Conservation (phyloP, 2,888 invertebrate genomes). For the Acleris sparsana region DNA sequence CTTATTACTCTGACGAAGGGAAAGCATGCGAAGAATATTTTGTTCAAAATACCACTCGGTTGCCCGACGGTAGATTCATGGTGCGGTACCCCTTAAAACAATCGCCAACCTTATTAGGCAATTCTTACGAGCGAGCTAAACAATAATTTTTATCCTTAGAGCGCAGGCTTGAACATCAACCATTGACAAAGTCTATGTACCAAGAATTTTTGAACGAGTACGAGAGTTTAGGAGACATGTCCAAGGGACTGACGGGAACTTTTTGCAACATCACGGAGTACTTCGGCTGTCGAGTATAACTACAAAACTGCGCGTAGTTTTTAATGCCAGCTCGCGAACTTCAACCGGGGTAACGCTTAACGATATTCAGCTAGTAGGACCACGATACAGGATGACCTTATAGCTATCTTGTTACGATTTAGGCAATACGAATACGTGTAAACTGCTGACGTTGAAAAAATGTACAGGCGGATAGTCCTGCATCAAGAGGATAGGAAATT, state of each 20-base stretch:
- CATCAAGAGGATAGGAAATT: conserved; percentile 38
- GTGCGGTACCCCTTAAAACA: conserved; percentile 43
- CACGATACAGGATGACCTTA: background rate
- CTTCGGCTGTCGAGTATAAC: no score
- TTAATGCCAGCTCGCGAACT: conserved; percentile 37
- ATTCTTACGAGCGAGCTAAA: conserved; percentile 41
- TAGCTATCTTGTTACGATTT: conserved; percentile 6
- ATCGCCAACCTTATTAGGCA: conserved; percentile 36
- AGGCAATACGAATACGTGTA: background rate
- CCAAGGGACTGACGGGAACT: conserved; percentile 28
- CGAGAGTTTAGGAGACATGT: conserved; percentile 40
- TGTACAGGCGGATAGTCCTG: conserved; percentile 41
- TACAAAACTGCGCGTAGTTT: conserved; percentile 38
- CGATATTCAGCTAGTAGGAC: conserved; percentile 9
- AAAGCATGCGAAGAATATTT: conserved; percentile 43
- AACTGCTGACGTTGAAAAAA: conserved; percentile 36
- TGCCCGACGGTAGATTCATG: conserved; percentile 43
- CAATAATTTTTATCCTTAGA: conserved; percentile 39
- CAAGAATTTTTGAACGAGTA: conserved; percentile 44
- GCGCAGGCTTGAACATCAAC: conserved; percentile 34
- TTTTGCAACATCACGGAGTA: conserved; percentile 41
- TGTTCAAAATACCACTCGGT: conserved; percentile 42
- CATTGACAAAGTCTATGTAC: conserved; percentile 35
- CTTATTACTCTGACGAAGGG: conserved; percentile 34
- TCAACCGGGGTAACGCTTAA: conserved; percentile 29